Percentiles rank a stretch among this genome's conserved stretches.
These are phyloP conservation scores for Marmota flaviventris DNA, from an alignment of 2,113 vertebrate species.

Conservation along the genomic window DNA sequence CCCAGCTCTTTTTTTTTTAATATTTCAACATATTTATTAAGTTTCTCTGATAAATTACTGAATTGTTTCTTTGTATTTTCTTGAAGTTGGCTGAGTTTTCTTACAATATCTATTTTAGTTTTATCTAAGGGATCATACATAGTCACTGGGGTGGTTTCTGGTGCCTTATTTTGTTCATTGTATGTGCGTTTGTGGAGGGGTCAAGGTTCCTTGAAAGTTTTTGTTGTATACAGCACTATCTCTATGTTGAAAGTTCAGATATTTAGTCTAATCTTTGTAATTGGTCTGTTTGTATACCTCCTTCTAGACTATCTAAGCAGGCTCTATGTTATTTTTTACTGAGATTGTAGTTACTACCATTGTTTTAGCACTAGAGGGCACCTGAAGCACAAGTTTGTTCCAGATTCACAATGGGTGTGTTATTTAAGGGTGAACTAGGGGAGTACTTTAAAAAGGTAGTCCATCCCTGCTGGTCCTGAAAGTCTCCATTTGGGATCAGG, in stretches of 20 bases:
- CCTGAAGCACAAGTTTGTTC: neutral
- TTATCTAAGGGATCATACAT: neutral
- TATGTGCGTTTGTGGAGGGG: neutral
- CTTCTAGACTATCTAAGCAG: neutral
- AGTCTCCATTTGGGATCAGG: neutral
- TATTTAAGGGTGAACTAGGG: neutral
- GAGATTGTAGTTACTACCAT: neutral
- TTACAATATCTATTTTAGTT: neutral
- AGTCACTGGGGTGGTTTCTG: neutral
- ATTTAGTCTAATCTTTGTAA: neutral
- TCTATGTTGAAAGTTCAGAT: neutral
- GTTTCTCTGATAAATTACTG: neutral
- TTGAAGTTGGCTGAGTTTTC: neutral
- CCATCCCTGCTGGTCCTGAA: neutral
- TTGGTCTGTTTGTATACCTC: neutral
- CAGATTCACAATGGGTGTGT: neutral
- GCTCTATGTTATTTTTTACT: neutral
- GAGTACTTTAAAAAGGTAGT: neutral
- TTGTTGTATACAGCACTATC: neutral
- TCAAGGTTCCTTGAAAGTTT: neutral
- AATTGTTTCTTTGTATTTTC: neutral
- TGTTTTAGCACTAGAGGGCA: conserved; percentile 43
- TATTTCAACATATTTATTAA: neutral
- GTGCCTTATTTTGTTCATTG: neutral
- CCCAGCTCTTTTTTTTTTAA: neutral